These are phyloP conservation scores for Ricordea florida DNA, from an alignment of 92 coral and sea anemone genomes.

Conservation along the genomic window DNA sequence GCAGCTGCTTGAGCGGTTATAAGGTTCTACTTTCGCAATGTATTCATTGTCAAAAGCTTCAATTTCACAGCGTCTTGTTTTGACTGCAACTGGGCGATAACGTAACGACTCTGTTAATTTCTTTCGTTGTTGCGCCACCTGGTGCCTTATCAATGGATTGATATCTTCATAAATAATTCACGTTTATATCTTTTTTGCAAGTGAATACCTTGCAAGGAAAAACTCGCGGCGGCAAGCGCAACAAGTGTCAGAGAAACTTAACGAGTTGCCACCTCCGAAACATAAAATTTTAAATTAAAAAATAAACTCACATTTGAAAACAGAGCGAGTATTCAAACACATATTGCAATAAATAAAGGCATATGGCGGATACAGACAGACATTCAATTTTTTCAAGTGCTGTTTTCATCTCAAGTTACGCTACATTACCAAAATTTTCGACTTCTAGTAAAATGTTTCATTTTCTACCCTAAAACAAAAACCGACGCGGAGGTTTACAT, in stretches of 20 bases:
- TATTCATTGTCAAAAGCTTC: constrained; percentile 2
- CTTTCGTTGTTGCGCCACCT: constrained; percentile 1
- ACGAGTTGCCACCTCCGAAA: background rate
- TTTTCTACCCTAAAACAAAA: background rate
- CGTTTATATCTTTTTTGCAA: background rate
- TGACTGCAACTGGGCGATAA: constrained; percentile 18
- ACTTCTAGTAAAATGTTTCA: background rate
- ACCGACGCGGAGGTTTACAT: background rate
- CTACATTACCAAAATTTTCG: too few species aligned
- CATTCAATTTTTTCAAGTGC: too few species aligned
- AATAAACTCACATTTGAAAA: background rate
- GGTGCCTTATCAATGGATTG: background rate
- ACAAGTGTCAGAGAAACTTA: constrained; percentile 12
- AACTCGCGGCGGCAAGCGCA: background rate
- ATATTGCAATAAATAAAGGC: too few species aligned
- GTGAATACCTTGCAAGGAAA: background rate
- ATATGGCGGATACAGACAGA: too few species aligned
- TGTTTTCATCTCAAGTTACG: too few species aligned
- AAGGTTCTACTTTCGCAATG: background rate
- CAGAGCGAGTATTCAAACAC: too few species aligned
- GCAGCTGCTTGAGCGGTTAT: constrained; percentile 18
- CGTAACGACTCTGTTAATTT: constrained; percentile 20
- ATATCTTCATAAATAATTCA: constrained; percentile 14
- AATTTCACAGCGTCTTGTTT: constrained; percentile 6
- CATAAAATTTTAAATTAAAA: background rate